phyloP scores from a whole-genome alignment of 2,888 invertebrate species.

The Chrysotoxum bicinctum region DNA sequence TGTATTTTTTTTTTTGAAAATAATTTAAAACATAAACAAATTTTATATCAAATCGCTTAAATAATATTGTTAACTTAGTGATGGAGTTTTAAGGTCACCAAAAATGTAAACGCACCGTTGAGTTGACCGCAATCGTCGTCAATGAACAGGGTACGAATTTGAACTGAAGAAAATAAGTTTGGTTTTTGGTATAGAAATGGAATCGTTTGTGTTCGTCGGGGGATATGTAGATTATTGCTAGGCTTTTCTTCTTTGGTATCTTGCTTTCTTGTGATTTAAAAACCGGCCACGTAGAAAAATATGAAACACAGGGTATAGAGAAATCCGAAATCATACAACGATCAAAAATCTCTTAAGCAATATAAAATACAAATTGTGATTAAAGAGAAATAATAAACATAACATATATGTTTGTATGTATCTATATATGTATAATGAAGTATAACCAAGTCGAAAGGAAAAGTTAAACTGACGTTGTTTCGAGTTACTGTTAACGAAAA shows the following conservation, averaged over 20 bases:
- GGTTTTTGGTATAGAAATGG: conserved; percentile 16
- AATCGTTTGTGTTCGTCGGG: conserved; percentile 32
- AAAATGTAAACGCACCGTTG: conserved; percentile 6
- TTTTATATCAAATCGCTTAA: not conserved
- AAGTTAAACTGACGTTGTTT: not conserved
- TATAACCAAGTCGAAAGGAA: not conserved
- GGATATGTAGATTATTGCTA: conserved; percentile 42
- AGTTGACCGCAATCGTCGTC: conserved; percentile 30
- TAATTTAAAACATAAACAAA: not conserved
- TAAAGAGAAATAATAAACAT: conserved; percentile 8
- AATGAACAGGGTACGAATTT: conserved; percentile 42
- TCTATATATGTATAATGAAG: too few relatives aligned
- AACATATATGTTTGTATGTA: too few relatives aligned
- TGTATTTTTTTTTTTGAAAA: not conserved
- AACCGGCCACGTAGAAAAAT: conserved; percentile 48
- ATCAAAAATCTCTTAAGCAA: conserved; percentile 8
- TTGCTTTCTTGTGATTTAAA: conserved; percentile 34
- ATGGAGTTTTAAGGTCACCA: not conserved
- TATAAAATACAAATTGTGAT: not conserved
- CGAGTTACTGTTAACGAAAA: not conserved
- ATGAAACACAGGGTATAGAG: not conserved
- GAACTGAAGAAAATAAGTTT: conserved; percentile 44
- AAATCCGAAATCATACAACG: conserved; percentile 15
- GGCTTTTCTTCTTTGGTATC: conserved; percentile 23
- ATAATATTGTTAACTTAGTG: not conserved